Evolutionary conservation across 2,888 invertebrate species (phyloP).

Genomic region (Ceratothoa steindachneri): DNA sequence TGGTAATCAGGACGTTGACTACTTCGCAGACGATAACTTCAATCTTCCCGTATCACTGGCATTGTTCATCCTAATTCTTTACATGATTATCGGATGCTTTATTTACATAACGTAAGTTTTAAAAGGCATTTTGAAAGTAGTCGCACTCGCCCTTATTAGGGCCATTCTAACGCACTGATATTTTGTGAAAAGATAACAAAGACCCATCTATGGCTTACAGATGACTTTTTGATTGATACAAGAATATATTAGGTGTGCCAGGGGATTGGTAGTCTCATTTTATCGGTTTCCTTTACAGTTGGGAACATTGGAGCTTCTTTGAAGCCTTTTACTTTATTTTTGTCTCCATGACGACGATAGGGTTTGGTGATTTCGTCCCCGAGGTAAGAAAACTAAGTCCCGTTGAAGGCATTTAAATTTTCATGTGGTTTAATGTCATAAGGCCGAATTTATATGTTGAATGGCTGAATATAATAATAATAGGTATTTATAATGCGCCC

Average conservation of each 20-base stretch:
- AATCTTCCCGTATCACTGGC: constrained; percentile 89
- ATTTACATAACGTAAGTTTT: constrained; percentile 68
- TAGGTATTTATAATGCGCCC: too few relatives aligned
- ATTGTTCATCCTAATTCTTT: constrained; percentile 72
- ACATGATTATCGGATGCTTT: constrained; percentile 80
- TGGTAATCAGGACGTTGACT: constrained; percentile 23
- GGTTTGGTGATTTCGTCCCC: constrained; percentile 90
- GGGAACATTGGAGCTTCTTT: constrained; percentile 77
- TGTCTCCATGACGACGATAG: constrained; percentile 93
- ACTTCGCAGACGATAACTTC: constrained; percentile 78
- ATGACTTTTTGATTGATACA: too few relatives aligned
- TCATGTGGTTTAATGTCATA: background rate
- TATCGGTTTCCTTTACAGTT: too few relatives aligned
- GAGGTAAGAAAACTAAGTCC: constrained; percentile 55
- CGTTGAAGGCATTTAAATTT: background rate
- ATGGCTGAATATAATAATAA: too few relatives aligned
- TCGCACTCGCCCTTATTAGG: background rate
- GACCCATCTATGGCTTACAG: too few relatives aligned
- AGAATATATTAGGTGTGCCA: too few relatives aligned
- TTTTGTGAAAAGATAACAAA: too few relatives aligned
- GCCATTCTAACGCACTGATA: too few relatives aligned
- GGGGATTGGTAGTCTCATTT: too few relatives aligned
- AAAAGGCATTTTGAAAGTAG: background rate
- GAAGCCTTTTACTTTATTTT: constrained; percentile 95
- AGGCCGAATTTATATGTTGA: background rate